Evolutionary conservation across 2,113 vertebrate species (phyloP).

Genomic region (Connochaetes taurinus): DNA sequence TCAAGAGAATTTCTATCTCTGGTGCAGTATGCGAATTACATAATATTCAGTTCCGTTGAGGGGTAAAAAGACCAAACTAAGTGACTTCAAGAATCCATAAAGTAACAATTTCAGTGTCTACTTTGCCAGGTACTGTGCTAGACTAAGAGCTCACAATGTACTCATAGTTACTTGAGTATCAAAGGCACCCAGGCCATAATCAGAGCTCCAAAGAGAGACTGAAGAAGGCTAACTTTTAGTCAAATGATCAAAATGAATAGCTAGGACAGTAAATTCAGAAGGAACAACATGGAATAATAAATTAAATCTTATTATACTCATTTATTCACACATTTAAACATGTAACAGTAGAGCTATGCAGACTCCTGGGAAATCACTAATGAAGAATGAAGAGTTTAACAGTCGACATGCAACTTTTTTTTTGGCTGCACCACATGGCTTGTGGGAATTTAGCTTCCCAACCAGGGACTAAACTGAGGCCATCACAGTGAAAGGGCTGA

Average conservation of each 20-base stretch:
- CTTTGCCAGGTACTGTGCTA: background rate
- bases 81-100: background rate
- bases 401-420: background rate
- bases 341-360: background rate
- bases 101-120: background rate
- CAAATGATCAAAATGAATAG: slow-evolving; percentile 9
- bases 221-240: slow-evolving; percentile 20
- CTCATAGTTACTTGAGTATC: background rate
- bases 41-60: background rate
- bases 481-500: background rate
- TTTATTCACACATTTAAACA: slow-evolving; percentile 21
- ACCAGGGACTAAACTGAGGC: background rate
- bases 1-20: background rate
- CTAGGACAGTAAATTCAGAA: background rate
- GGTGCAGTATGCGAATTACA: background rate
- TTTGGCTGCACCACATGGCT: background rate
- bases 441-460: background rate
- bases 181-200: background rate
- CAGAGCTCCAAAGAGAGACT: background rate
- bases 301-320: slow-evolving; percentile 1
- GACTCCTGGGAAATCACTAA: background rate
- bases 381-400: background rate
- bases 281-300: background rate
- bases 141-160: background rate
- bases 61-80: slow-evolving; percentile 9